These are phyloP conservation scores for Pachypanchax playfairii DNA, from an alignment of 2,113 vertebrate genomes.

Conservation along the genomic window DNA sequence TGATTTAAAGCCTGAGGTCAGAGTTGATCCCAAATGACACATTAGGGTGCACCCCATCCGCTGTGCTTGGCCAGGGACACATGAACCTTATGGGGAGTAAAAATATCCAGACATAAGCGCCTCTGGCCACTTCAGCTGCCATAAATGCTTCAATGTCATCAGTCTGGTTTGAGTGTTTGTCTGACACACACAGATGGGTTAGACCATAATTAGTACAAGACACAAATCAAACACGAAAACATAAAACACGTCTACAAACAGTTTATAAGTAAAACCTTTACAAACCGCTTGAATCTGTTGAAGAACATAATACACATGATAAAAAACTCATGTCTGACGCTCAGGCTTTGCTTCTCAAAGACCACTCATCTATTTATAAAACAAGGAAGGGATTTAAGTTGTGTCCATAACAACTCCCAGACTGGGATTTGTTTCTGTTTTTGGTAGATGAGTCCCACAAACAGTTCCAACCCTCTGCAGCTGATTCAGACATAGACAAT, in stretches of 20 bases:
- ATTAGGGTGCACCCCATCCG: conserved; percentile 48
- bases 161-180: conserved; percentile 46
- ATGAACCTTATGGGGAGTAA: conserved; percentile 55
- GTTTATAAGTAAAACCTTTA: not conserved
- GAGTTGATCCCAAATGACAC: conserved; percentile 61
- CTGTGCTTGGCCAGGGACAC: conserved; percentile 31
- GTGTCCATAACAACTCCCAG: conserved; percentile 51
- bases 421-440: conserved; percentile 61
- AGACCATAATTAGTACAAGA: not conserved
- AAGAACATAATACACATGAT: too few species aligned
- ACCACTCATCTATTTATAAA: conserved; percentile 56
- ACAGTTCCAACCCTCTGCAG: conserved; percentile 48
- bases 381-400: conserved; percentile 57
- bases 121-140: conserved; percentile 25
- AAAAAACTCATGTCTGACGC: too few species aligned
- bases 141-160: conserved; percentile 58
- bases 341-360: conserved; percentile 16
- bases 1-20: conserved; percentile 71
- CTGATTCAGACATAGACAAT: conserved; percentile 67
- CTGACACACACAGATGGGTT: conserved; percentile 14
- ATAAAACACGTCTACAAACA: conserved; percentile 16
- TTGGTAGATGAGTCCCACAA: conserved; percentile 60
- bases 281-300: too few species aligned
- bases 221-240: conserved; percentile 17
- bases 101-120: conserved; percentile 41